Evolutionary conservation across 2,888 invertebrate species (phyloP).

Genomic region (Ochlodes sylvanus): DNA sequence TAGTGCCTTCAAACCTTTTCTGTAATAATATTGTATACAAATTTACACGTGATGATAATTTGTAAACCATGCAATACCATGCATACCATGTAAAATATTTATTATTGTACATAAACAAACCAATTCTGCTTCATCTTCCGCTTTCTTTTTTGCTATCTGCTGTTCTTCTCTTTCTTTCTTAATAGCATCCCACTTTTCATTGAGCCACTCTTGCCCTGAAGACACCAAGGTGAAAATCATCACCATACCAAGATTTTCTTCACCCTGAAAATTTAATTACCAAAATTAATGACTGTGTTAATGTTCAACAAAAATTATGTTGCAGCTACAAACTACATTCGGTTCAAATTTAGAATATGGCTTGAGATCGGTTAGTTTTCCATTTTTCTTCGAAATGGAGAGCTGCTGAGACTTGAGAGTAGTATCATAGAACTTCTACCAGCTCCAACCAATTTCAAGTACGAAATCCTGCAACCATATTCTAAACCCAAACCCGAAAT

Average conservation of each 20-base stretch:
- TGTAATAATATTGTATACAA: constrained; percentile 63
- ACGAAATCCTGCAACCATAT: too few relatives aligned
- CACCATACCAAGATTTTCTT: constrained; percentile 97
- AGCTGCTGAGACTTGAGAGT: too few relatives aligned
- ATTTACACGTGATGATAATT: too few relatives aligned
- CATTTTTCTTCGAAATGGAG: too few relatives aligned
- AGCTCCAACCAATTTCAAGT: too few relatives aligned
- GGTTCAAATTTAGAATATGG: too few relatives aligned
- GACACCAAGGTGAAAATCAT: constrained; percentile 98
- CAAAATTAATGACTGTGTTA: constrained; percentile 2
- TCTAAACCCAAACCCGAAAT: too few relatives aligned
- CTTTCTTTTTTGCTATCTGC: constrained; percentile 87
- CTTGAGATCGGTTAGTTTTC: too few relatives aligned
- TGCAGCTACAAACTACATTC: too few relatives aligned
- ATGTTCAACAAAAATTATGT: background rate
- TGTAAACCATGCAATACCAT: too few relatives aligned
- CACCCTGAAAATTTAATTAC: constrained; percentile 82
- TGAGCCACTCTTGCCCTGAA: constrained; percentile 96
- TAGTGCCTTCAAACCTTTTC: constrained; percentile 98
- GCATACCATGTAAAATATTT: too few relatives aligned
- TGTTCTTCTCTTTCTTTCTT: constrained; percentile 90
- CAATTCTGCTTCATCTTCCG: constrained; percentile 95
- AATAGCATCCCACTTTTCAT: constrained; percentile 92
- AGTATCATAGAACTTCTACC: too few relatives aligned
- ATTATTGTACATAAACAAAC: constrained; percentile 69